Evolutionary conservation across 1,140 invertebrate species (phyloP), one percentile per base, ranked within the genome.

Genomic region (Zaprionus vittiger): DNA sequence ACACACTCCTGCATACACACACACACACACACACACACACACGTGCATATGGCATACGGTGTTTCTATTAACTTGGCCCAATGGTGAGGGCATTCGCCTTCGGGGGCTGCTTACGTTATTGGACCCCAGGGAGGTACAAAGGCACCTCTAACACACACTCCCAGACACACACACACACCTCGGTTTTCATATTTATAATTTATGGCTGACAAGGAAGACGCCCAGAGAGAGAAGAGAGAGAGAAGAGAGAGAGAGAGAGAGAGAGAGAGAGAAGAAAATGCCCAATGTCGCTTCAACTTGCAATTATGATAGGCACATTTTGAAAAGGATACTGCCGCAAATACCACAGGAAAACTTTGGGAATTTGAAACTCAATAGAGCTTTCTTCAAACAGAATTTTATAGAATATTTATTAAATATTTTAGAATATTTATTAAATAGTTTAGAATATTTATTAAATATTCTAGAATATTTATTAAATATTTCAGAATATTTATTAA

Each of bases 171-270:
- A 62, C 66, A 72, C 4, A 62, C 82, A 85, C 81, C 83, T 86
- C 79, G 75, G 70, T 73, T 84, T 81, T 81, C 81, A 89, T 84
- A 84, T 89, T 84, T 66, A 89, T 89, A 84, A 89, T 90, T 89
- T 90, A 89, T 89, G 66, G 60, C 69, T 72, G 69, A 57, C 62
- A 59, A 67, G 71, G 54, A 80, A 71, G 73, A 49, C 52, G 37
- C 9, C 14, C 41, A 38, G 15, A 47, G 20, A 15, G 38, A 41
- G 15, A 41, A 37, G 6, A 14, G 20, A 41, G 56, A 37, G 7
- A 3, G n/a, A 54, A 60, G 37, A 47, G n/a, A n/a, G n/a, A 66
- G 56, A 64, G 34, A 44, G 41, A 34, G 31, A 60, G 37, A 38
- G 66, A 14, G 5, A 41, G 31, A 6, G 11, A 17, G 7, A 3